Evolutionary conservation across 2,888 invertebrate species (phyloP).

Genomic region (Drosophila imparisetae): DNA sequence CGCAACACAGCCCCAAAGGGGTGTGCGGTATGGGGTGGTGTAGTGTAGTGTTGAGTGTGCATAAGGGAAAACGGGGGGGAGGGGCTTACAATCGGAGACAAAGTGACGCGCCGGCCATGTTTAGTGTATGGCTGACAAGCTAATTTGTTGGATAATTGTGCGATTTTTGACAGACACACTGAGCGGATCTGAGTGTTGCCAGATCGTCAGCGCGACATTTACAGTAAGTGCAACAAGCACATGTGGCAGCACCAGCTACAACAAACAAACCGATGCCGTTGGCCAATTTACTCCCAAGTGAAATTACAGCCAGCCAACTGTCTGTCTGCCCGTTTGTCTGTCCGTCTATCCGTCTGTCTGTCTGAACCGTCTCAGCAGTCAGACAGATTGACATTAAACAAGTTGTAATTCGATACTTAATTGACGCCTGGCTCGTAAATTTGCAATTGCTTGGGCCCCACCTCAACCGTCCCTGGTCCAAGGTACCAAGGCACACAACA

Average conservation of each 20-base stretch:
- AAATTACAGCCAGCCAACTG: slow-evolving; percentile 48
- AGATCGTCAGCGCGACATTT: slow-evolving; percentile 32
- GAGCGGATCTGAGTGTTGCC: slow-evolving; percentile 49
- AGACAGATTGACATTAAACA: slow-evolving; percentile 83
- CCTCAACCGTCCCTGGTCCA: slow-evolving; percentile 1
- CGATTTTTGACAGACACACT: slow-evolving; percentile 64
- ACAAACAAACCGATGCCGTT: slow-evolving; percentile 59
- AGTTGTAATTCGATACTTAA: slow-evolving; percentile 85
- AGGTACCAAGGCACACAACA: slow-evolving; percentile 10
- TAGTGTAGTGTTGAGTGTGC: not conserved
- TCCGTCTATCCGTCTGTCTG: not conserved
- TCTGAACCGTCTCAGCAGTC: slow-evolving; percentile 16
- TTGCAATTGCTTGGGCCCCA: slow-evolving; percentile 75
- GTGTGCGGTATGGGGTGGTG: not conserved
- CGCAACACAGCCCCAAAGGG: slow-evolving; percentile 5
- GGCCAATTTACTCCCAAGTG: slow-evolving; percentile 76
- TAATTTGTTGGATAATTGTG: slow-evolving; percentile 74
- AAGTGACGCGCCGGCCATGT: slow-evolving; percentile 69
- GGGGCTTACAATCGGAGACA: slow-evolving; percentile 45
- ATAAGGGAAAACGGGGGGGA: not conserved
- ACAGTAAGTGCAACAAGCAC: slow-evolving; percentile 9
- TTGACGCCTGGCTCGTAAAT: slow-evolving; percentile 85
- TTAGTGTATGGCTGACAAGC: slow-evolving; percentile 65
- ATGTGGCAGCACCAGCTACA: slow-evolving; percentile 30
- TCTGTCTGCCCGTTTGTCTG: not conserved